Conservation (phyloP, 2,113 vertebrate genomes). For the Lucifuga dentata region DNA sequence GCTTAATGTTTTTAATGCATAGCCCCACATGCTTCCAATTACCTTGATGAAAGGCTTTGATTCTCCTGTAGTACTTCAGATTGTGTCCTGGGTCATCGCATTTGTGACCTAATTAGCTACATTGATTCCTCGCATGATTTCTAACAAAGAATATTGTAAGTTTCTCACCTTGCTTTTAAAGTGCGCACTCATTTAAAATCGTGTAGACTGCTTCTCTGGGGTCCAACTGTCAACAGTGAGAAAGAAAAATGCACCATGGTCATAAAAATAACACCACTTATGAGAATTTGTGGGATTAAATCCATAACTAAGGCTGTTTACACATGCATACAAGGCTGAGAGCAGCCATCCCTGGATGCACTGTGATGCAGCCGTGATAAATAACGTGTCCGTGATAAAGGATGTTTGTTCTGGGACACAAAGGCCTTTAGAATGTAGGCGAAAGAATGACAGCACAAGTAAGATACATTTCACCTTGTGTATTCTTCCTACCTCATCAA, state of each 20-base stretch:
- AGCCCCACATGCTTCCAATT: constrained; percentile 22
- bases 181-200: constrained; percentile 5
- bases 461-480: too few species aligned
- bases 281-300: constrained; percentile 29
- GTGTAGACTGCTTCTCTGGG: not conserved
- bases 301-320: constrained; percentile 6
- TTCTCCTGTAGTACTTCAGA: constrained; percentile 13
- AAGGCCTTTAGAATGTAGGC: too few species aligned
- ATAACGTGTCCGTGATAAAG: too few species aligned
- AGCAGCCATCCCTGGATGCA: constrained; percentile 6
- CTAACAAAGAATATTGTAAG: not conserved
- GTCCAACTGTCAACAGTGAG: constrained; percentile 8
- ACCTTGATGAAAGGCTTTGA: constrained; percentile 14
- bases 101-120: constrained; percentile 43
- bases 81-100: constrained; percentile 34
- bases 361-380: not conserved
- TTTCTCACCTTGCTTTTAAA: constrained; percentile 24
- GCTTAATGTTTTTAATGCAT: constrained; percentile 20
- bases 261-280: constrained; percentile 40
- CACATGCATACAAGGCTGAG: constrained; percentile 5
- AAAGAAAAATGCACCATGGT: constrained; percentile 18
- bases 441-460: too few species aligned
- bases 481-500: too few species aligned
- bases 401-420: too few species aligned
- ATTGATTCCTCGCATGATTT: constrained; percentile 25